Percentiles rank a stretch among this genome's conserved stretches.
Conservation (phyloP, 1,140 invertebrate genomes). For the Bombus breviceps region DNA sequence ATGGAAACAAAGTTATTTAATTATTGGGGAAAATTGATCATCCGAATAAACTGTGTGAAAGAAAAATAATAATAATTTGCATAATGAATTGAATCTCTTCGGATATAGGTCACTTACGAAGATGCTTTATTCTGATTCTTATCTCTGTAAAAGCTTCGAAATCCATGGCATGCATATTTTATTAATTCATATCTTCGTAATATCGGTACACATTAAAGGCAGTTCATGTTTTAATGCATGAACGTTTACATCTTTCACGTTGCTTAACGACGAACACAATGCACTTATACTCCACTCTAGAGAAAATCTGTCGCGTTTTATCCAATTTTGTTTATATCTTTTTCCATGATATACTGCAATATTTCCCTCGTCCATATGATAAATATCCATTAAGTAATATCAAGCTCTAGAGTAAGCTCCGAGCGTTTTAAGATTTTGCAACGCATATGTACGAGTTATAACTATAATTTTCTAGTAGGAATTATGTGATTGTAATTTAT, state of each 20-base stretch:
- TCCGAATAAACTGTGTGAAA: background rate
- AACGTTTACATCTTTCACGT: slow-evolving; percentile 9
- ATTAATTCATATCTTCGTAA: slow-evolving; percentile 10
- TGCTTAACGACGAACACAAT: background rate
- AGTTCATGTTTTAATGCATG: slow-evolving; percentile 28
- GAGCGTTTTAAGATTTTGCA: background rate
- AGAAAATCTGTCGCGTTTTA: background rate
- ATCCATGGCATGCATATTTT: slow-evolving; percentile 4
- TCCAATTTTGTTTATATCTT: background rate
- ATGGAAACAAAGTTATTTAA: too few relatives aligned
- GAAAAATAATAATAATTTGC: background rate
- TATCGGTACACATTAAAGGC: slow-evolving; percentile 11
- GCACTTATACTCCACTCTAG: background rate
- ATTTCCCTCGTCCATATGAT: background rate
- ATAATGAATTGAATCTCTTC: background rate
- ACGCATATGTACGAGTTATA: too few relatives aligned
- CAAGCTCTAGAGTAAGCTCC: background rate
- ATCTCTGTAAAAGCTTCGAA: background rate
- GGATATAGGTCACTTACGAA: background rate
- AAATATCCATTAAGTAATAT: background rate
- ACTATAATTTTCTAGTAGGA: too few relatives aligned
- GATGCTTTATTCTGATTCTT: background rate
- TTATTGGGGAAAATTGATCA: too few relatives aligned
- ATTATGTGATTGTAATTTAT: too few relatives aligned
- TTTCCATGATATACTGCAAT: too few relatives aligned